Evolutionary conservation across 2,888 invertebrate genomes (phyloP), one percentile per base, ranked within the genome.

Genomic region (Ophioninae sp.): DNA sequence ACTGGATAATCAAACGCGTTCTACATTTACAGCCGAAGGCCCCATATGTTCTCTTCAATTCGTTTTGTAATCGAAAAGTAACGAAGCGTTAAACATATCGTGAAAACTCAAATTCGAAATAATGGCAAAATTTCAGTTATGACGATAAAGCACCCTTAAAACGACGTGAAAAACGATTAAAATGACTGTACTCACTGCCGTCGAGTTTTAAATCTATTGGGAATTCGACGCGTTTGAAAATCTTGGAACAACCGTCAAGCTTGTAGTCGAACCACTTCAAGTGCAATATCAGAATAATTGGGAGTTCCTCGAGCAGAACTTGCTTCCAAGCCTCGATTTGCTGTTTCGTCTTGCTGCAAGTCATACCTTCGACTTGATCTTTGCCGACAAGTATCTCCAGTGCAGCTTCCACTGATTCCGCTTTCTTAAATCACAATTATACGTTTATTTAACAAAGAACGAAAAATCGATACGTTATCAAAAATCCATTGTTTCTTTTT

Each of bases 231-330:
- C 96, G 96, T 94, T 99, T 99, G 85, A 97, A 94, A 79, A 99
- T 97, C 93, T 99, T 99, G 76, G 97, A 97, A 92, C 97, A 97
- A 22, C 97, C 98, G 86, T 98, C 97, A 5, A 95, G 94, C 90
- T 97, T 96, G 88, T 97, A 96, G 92, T 98, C 97, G 94, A 99
- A 99, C 94, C 98, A 97, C 93, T 99, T 99, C 81, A 99, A 95
- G 93, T 99, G 99, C 87, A 99, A 94, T 88, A 99, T 95, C 67
- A 99, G 94, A 1, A 98, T 97, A 6, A 97, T 95, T 0, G 99
- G 99, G 84, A 99, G 93, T 91, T 97, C 97, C 90, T 99, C 99
- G 30, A 99, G 93, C 13, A 97, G 96, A 79, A 97, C 95, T 93
- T 98, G 97, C 90, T 98, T 97, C 96, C 97, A 98, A 0, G 98